Evolutionary conservation across 2,113 vertebrate species (phyloP), one percentile per base, ranked within the genome.

Genomic region (Tragelaphus strepsiceros): DNA sequence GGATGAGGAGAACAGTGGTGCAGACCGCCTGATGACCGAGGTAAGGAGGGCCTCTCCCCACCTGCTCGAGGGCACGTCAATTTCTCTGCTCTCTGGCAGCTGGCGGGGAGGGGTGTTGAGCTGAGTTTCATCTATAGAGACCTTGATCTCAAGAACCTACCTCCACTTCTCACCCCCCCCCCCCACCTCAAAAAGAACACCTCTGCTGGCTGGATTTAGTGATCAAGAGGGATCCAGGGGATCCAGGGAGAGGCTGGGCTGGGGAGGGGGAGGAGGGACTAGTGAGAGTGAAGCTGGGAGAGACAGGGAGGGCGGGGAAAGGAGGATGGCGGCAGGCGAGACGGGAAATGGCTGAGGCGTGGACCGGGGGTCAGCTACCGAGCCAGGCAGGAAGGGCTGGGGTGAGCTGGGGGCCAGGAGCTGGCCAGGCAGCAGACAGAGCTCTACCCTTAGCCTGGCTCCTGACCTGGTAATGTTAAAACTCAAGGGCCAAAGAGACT

Each of bases 21-120:
- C 99, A 0, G 99, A 99, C 96, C 99, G 99, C 19, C 98, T 99
- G 74, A 99, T 99, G 99, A 99, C 98, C 0, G 98, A 99, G 99
- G 99, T 99, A 97, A 97, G 98, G 58, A 92, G 64, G 49, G 43
- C 49, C 39, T 90, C 62, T 91, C 62, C n/a, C 80, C 30, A 97
- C 96, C 91, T 95, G 91, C 2, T 21, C 89, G 21, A 24, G 91
- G 51, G 24, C 81, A 43, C 43, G 26, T 2, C 12, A 95, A 49
- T 30, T 85, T 62, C 58, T 56, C 53, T 32, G 28, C 64, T 78
- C 12, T 71, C 0, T 11, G 6, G 74, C 74, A 67, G 32, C 87
- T 4, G 19, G 32, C 16, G 46, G 30, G 46, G 17, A 19, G 49
- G 49, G 78, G 30, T 32, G 49, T 81, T 58, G 82, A 92, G 35